Percentiles rank a stretch among this genome's conserved stretches.
Evolutionary conservation across 2,888 invertebrate species (phyloP).

Genomic region (Lithosia quadra): DNA sequence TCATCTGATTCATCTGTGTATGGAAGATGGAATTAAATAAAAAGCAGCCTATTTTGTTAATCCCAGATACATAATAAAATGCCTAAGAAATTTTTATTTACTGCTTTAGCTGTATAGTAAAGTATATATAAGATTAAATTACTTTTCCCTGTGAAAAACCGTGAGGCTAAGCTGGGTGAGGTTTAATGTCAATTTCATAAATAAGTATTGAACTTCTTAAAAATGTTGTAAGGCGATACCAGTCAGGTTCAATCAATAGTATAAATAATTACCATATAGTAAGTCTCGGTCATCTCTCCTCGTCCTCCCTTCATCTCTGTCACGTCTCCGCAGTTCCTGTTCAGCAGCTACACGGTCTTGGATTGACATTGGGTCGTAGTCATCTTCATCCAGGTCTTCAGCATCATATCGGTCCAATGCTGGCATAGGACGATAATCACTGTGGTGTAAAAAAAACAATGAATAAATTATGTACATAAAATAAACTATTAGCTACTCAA

Average conservation of each 20-base stretch:
- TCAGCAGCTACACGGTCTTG: constrained; percentile 97
- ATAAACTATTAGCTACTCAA: background rate
- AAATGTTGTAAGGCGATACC: no score
- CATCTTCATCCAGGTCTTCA: constrained; percentile 93
- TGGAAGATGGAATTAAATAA: background rate
- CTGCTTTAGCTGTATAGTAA: background rate
- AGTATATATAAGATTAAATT: no score
- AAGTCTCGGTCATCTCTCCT: constrained; percentile 94
- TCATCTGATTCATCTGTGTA: constrained; percentile 92
- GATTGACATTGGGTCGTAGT: constrained; percentile 95
- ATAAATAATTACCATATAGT: constrained; percentile 95
- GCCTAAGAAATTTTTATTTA: background rate
- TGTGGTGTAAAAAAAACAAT: constrained; percentile 61
- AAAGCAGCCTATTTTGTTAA: no score
- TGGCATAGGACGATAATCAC: constrained; percentile 98
- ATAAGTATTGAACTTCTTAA: no score
- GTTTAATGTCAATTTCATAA: no score
- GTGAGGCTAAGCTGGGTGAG: no score
- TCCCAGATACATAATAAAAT: no score
- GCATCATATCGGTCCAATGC: constrained; percentile 97
- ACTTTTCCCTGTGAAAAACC: no score
- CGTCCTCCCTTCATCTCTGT: constrained; percentile 92
- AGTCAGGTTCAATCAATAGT: no score
- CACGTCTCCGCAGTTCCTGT: constrained; percentile 93
- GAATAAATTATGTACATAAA: background rate